A percentile compares a stretch with the other conserved stretches of the same genome.
These are phyloP conservation scores for Chloropsis hardwickii DNA, from an alignment of 2,113 vertebrate species.

Conservation along the genomic window DNA sequence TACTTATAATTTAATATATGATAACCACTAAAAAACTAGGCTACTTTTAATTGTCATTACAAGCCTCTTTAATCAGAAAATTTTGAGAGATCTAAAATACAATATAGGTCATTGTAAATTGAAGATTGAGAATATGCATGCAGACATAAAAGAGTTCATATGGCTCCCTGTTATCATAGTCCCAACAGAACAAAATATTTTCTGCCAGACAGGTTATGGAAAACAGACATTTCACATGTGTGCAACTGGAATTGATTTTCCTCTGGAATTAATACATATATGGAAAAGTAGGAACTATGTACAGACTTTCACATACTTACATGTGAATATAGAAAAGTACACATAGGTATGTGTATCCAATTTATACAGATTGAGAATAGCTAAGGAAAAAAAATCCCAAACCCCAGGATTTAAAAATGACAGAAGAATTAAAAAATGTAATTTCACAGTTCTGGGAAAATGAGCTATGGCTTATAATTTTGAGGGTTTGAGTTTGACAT, in stretches of 20 bases:
- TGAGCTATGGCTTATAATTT: background rate
- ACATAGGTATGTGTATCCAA: background rate
- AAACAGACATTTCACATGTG: background rate
- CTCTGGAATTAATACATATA: background rate
- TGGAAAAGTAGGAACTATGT: background rate
- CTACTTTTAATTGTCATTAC: background rate
- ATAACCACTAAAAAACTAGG: background rate
- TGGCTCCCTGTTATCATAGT: background rate
- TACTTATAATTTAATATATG: background rate
- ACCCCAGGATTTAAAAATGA: background rate
- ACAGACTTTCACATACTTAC: background rate
- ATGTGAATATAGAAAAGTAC: background rate
- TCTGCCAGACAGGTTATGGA: constrained; percentile 21
- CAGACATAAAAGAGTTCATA: background rate
- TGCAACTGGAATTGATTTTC: constrained; percentile 9
- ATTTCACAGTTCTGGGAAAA: background rate
- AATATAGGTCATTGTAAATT: background rate
- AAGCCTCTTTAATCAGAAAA: background rate
- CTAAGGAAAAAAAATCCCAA: background rate
- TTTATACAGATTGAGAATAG: background rate
- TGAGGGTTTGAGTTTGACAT: background rate
- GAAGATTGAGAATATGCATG: background rate
- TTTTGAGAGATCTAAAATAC: background rate
- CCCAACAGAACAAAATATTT: constrained; percentile 1
- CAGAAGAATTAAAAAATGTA: background rate